These are phyloP conservation scores for Megathymus violae DNA, from an alignment of 1,140 invertebrate genomes.

Conservation along the genomic window DNA sequence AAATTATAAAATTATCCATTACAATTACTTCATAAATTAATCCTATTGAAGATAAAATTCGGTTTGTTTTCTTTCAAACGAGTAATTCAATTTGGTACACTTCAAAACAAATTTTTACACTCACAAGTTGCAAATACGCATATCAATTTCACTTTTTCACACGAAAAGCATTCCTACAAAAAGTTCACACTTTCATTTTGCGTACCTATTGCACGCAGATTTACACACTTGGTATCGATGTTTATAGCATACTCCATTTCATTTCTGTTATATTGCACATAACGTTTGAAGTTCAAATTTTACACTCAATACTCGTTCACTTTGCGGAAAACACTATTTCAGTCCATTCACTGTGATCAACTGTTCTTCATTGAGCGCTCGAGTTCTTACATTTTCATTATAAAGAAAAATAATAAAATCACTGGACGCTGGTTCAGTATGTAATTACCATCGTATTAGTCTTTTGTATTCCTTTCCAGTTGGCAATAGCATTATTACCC, in stretches of 20 bases:
- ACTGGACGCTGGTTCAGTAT: too few species aligned
- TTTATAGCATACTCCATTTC: conserved; percentile 4
- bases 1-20: too few species aligned
- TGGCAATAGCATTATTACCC: too few species aligned
- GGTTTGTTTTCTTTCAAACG: not conserved
- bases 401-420: too few species aligned
- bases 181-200: not conserved
- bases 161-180: not conserved
- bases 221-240: not conserved
- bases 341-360: not conserved
- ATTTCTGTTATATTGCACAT: conserved; percentile 3
- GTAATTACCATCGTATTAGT: too few species aligned
- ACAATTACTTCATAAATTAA: too few species aligned
- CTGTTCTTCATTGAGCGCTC: not conserved
- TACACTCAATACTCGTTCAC: not conserved
- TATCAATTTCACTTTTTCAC: not conserved
- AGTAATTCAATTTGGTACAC: too few species aligned
- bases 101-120: not conserved
- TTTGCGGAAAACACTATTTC: not conserved
- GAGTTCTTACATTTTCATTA: too few species aligned
- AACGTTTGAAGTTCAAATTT: conserved; percentile 2
- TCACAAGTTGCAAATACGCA: not conserved
- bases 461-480: too few species aligned
- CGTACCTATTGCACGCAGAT: not conserved
- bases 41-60: not conserved